A percentile compares a stretch with the other conserved stretches of the same genome.
These are phyloP conservation scores for Hirtodrosophila confusa DNA, from an alignment of 2,888 invertebrate species.

Conservation along the genomic window DNA sequence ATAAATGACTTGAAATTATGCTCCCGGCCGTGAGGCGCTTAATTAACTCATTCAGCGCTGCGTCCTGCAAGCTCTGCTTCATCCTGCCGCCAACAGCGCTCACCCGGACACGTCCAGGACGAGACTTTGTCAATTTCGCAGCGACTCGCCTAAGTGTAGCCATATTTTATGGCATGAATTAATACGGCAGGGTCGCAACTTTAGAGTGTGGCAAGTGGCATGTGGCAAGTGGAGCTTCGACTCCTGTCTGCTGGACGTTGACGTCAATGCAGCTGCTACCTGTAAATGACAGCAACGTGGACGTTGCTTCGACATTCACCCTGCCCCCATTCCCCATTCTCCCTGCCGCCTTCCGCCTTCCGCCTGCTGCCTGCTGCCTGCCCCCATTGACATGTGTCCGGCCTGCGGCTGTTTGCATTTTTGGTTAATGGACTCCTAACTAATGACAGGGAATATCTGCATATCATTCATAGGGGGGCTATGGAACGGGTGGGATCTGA, in stretches of 20 bases:
- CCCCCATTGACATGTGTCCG: slow-evolving; percentile 46
- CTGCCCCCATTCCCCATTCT: too few species aligned
- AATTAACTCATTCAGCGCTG: slow-evolving; percentile 81
- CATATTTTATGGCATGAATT: slow-evolving; percentile 76
- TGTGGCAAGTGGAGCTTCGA: slow-evolving; percentile 11
- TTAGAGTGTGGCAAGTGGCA: slow-evolving; percentile 4
- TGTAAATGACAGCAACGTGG: slow-evolving; percentile 61
- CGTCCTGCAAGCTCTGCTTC: slow-evolving; percentile 1
- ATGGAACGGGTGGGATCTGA: neutral
- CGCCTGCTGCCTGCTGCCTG: slow-evolving; percentile 13
- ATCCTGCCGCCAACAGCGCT: neutral
- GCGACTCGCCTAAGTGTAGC: slow-evolving; percentile 54
- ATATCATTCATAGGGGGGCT: slow-evolving; percentile 24
- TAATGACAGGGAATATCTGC: slow-evolving; percentile 58
- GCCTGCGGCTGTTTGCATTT: slow-evolving; percentile 54
- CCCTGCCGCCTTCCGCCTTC: too few species aligned
- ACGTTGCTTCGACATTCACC: neutral
- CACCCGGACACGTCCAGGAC: slow-evolving; percentile 11
- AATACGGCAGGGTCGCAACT: slow-evolving; percentile 50
- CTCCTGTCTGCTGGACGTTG: slow-evolving; percentile 39
- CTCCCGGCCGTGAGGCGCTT: slow-evolving; percentile 80
- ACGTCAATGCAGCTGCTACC: slow-evolving; percentile 74
- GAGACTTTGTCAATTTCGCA: slow-evolving; percentile 51
- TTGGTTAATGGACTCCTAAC: slow-evolving; percentile 69
- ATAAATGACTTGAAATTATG: slow-evolving; percentile 83